Percentiles rank a stretch among this genome's conserved stretches.
phyloP scores from a whole-genome alignment of 2,888 invertebrate species.

The Flexamia atlantica region DNA sequence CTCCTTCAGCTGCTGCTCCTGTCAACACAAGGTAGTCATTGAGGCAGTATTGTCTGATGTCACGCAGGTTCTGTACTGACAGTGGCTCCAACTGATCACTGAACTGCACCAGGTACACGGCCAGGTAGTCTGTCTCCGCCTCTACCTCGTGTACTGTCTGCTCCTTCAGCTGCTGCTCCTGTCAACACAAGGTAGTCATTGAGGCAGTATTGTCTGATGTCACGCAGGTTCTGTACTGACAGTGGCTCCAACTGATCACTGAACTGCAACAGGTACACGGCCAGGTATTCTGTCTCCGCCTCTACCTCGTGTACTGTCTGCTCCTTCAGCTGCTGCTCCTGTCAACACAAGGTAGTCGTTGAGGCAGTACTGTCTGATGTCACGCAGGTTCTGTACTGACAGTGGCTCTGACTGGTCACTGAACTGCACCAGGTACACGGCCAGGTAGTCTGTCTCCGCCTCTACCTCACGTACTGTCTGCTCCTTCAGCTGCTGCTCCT shows the following conservation, averaged over 20 bases:
- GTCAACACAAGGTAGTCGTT: too few species aligned
- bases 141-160: constrained; percentile 79
- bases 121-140: constrained; percentile 80
- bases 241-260: constrained; percentile 25
- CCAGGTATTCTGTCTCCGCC: constrained; percentile 80
- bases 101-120: constrained; percentile 79
- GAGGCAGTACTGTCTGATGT: too few species aligned
- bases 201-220: constrained; percentile 78
- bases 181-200: constrained; percentile 74
- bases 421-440: too few species aligned
- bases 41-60: constrained; percentile 79
- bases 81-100: constrained; percentile 72
- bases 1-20: too few species aligned
- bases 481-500: too few species aligned
- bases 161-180: constrained; percentile 80
- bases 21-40: constrained; percentile 85
- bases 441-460: too few species aligned
- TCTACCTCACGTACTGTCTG: too few species aligned
- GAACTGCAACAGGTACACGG: constrained; percentile 80
- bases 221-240: constrained; percentile 73
- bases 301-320: constrained; percentile 79
- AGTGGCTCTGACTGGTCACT: too few species aligned
- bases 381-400: too few species aligned
- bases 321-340: too few species aligned
- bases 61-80: constrained; percentile 76